Percentiles rank a stretch among this genome's conserved stretches.
Conservation (phyloP, 2,113 vertebrate species). For the Myrmophylax atrothorax region DNA sequence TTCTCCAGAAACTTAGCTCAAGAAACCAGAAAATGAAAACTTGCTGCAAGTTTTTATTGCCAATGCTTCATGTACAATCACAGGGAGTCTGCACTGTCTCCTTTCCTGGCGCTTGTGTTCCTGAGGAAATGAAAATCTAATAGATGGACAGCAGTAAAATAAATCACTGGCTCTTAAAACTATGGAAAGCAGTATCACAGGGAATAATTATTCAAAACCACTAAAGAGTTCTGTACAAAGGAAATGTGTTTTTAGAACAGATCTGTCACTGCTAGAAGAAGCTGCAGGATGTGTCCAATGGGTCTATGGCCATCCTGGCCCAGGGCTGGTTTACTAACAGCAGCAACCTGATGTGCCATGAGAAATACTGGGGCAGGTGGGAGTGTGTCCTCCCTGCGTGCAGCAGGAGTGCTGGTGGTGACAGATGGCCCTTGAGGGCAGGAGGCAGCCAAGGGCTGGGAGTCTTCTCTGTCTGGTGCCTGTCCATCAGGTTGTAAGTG, state of each 20-base stretch:
- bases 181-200: conserved; percentile 21
- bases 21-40: conserved; percentile 54
- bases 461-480: neutral
- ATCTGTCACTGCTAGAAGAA: neutral
- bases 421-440: neutral
- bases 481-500: neutral
- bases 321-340: neutral
- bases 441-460: neutral
- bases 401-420: neutral
- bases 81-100: neutral
- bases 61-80: neutral
- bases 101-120: neutral
- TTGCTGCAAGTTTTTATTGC: conserved; percentile 32
- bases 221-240: conserved; percentile 26
- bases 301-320: neutral
- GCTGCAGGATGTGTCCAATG: neutral
- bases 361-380: neutral
- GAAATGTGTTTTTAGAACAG: neutral
- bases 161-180: conserved; percentile 34
- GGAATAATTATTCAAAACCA: conserved; percentile 42
- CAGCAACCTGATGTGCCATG: rapidly evolving
- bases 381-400: neutral
- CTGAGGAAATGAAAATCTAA: conserved; percentile 12
- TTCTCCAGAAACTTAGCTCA: conserved; percentile 36
- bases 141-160: conserved; percentile 33